These are phyloP conservation scores for Acromyrmex heyeri DNA, from an alignment of 1,140 invertebrate species.

Conservation along the genomic window DNA sequence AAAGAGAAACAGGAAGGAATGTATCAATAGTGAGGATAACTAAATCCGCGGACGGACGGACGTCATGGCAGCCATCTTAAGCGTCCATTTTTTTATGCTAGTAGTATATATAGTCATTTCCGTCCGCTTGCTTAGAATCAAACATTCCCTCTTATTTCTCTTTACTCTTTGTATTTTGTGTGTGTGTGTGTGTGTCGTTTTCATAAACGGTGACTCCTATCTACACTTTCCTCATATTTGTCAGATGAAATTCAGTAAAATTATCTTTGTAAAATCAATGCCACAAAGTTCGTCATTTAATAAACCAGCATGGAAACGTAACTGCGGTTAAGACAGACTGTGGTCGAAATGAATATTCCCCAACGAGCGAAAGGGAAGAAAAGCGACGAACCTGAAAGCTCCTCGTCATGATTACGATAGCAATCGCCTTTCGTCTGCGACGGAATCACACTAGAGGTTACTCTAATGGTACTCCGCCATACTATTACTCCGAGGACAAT, in stretches of 20 bases:
- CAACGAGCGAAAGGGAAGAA: not conserved
- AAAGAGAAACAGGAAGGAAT: too few relatives aligned
- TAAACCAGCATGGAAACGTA: not conserved
- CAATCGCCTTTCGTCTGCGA: conserved; percentile 35
- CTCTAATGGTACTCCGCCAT: conserved; percentile 61
- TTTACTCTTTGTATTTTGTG: too few relatives aligned
- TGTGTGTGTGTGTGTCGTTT: too few relatives aligned
- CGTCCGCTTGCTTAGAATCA: too few relatives aligned
- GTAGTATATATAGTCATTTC: too few relatives aligned
- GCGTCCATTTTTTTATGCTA: too few relatives aligned
- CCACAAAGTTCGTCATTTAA: not conserved
- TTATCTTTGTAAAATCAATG: not conserved
- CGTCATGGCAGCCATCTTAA: too few relatives aligned
- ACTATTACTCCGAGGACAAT: conserved; percentile 56
- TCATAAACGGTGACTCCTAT: too few relatives aligned
- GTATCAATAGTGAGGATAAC: too few relatives aligned
- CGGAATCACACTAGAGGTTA: conserved; percentile 15
- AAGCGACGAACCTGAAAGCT: conserved; percentile 5
- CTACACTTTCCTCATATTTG: not conserved
- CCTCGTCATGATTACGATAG: conserved; percentile 55
- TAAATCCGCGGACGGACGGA: too few relatives aligned
- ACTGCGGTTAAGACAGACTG: not conserved
- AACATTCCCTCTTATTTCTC: too few relatives aligned
- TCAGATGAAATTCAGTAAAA: not conserved
- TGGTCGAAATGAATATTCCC: not conserved